Evolutionary conservation across 2,797 vertebrate species (phyloP).

Genomic region (Benthosema pterotum): DNA sequence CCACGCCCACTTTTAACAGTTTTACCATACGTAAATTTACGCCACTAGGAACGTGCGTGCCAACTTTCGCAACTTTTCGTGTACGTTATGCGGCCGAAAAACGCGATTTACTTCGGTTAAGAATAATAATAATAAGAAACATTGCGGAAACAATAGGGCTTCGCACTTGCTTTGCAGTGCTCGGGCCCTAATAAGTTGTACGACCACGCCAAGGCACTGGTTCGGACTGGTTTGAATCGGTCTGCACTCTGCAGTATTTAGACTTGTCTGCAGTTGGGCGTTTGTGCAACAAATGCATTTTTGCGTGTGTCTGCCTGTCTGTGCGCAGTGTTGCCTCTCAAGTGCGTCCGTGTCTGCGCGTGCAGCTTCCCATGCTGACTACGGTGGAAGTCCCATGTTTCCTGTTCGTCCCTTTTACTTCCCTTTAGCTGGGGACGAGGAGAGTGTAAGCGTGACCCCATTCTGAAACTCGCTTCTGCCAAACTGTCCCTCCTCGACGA

Average conservation of each 20-base stretch:
- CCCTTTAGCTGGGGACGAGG: constrained; percentile 36
- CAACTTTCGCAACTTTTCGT: too few relatives aligned
- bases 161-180: too few relatives aligned
- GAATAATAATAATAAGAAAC: too few relatives aligned
- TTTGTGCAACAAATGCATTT: background rate
- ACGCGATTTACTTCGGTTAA: too few relatives aligned
- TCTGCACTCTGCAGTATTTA: background rate
- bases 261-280: background rate
- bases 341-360: constrained; percentile 13
- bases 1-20: too few relatives aligned
- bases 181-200: too few relatives aligned
- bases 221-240: constrained; percentile 19
- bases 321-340: background rate
- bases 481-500: background rate
- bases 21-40: too few relatives aligned
- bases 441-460: background rate
- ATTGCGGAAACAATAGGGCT: too few relatives aligned
- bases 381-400: constrained; percentile 65
- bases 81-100: too few relatives aligned
- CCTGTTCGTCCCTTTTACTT: constrained; percentile 58
- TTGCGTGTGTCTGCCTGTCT: background rate
- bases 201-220: background rate
- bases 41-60: too few relatives aligned
- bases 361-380: constrained; percentile 67
- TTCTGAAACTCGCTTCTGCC: background rate